Evolutionary conservation across 2,113 vertebrate genomes (phyloP).

Genomic region (Mohoua ochrocephala): DNA sequence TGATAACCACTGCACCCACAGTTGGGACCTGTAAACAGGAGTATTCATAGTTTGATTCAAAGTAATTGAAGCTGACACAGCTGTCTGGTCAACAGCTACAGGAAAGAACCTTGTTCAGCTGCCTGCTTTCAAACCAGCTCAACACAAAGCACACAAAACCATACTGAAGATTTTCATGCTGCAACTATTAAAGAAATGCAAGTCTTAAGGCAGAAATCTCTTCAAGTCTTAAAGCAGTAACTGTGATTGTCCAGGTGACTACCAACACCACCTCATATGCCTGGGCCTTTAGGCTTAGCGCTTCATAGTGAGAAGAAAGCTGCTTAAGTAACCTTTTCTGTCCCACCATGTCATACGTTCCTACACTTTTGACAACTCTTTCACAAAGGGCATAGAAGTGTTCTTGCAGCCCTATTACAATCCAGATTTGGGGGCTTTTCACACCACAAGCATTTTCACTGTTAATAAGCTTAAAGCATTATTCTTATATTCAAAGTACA

Average conservation of each 20-base stretch:
- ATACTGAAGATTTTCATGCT: neutral
- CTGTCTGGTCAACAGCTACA: neutral
- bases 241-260: neutral
- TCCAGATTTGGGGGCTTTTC: neutral
- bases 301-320: neutral
- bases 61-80: neutral
- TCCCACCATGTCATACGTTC: fast-evolving
- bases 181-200: neutral
- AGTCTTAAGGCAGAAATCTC: neutral
- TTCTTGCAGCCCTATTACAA: neutral
- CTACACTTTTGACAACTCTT: neutral
- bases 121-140: neutral
- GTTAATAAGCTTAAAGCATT: neutral
- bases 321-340: neutral
- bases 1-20: neutral
- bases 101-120: neutral
- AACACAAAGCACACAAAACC: neutral
- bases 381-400: neutral
- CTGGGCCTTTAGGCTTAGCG: neutral
- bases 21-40: neutral
- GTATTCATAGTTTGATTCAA: neutral
- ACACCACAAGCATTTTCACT: neutral
- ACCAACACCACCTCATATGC: neutral
- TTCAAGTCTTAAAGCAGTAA: no score
- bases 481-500: neutral